Base-by-base conservation (phyloP, 2,888 invertebrate species). In the Aleiodes alternator region DNA sequence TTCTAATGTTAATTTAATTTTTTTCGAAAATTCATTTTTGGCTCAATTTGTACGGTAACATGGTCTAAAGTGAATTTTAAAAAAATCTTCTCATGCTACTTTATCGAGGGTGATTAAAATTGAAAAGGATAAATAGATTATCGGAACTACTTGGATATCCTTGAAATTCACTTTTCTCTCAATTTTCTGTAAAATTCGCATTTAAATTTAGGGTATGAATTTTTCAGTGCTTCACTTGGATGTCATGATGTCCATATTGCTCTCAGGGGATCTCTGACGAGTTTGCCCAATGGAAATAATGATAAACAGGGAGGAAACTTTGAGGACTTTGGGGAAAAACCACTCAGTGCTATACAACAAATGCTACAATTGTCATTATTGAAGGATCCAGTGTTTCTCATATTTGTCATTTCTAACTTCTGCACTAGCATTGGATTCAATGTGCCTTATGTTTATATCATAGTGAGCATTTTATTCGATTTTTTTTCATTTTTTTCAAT, bases 361-460 rank as follows among this genome's bases (percentile, higher is more conserved):
- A 94, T 5, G 91, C 92, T 68, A 95, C 95, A 88, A 94, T 94
- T 98, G 80, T 92, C 94, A 0, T 91, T 99, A 68, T 92, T 99
- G 75, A 93, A 93, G 82, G 96, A 98, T 90, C 93, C 94, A 38
- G 92, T 98, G 80, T 99, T 98, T 89, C 91, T 98, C 79, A 90
- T 98, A 77, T 99, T 98, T 89, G 94, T 95, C 12, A 83, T 97
- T 72, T 98, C 98, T 53, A 99, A 99, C 90, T 97, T 99, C 89
- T 94, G 96, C 87, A 97, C 97, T 57, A 98, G 97, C 87, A 94
- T 98, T 86, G 98, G 98, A 77, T 98, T 97, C 91, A 97, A 97
- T 89, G 94, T 98, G 86, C 98, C 98, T 50, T 97, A 97, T 87
- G 94, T 97, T 71, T 98, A 96, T 87, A 92, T 96, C 76, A 94